Evolutionary conservation across 1,140 invertebrate species (phyloP), one percentile per base, ranked within the genome.

Genomic region (Drosophila murphyi): DNA sequence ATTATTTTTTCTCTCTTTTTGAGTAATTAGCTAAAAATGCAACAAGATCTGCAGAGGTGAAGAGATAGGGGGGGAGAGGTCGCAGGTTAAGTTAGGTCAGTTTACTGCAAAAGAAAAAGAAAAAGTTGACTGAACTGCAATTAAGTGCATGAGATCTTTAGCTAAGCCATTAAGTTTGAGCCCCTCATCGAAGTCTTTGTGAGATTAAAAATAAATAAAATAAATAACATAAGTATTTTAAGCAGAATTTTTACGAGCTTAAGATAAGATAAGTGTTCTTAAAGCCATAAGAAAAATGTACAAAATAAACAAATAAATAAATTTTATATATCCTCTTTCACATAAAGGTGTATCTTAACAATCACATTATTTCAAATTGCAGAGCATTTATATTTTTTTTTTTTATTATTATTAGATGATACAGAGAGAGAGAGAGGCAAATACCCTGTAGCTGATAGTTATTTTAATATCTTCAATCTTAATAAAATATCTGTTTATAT

Each of bases 21-120:
- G 32, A 55, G 54, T 71, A 75, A 78, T 78, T 75, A 75, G 48
- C 60, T 74, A 56, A 43, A 74, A 74, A 68, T 74, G 63, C 70
- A 77, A 31, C 47, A 35, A 48, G 32, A 10, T 35, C n/a, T 47
- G 12, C 41, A 29, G 6, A 47, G 56, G 32, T n/a, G 39, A 48
- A 28, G n/a, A 10, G 57, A n/a, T 2, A 2, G 7, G 3, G 10
- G 3, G 7, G 10, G 0, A 8, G 8, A 10, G 37, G 7, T 10
- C 10, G 39, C n/a, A n/a, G 39, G 39, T 57, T 34, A 47, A 7
- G 4, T 47, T 47, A 41, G 57, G 43, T 50, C 37, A 28, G 34
- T 45, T 48, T 62, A 50, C 57, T 43, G n/a, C 10, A 12, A 5
- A 52, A 4, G 10, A 4, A 34, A 34, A 32, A 4, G 32, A 32